Evolutionary conservation across 2,113 vertebrate species (phyloP), one percentile per base, ranked within the genome.

Genomic region (Apodemus sylvaticus): DNA sequence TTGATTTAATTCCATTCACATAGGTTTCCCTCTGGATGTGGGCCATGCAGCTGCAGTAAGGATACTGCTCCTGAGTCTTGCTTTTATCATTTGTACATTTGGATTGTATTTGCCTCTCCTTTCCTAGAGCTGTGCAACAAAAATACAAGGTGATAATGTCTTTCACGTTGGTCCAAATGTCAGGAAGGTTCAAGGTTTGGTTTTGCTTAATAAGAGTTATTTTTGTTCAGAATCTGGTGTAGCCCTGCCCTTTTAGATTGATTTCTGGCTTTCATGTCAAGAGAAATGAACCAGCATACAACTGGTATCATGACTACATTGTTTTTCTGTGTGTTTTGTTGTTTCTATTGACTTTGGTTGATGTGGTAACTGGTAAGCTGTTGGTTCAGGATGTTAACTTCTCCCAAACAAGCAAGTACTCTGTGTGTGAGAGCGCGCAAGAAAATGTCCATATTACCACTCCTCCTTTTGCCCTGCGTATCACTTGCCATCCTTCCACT

Each of bases 21-120:
- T 66, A n/a, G 70, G 68, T 90, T 89, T 93, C 76, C n/a, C 83
- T 95, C 78, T 94, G 73, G 70, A 42, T 76, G 39, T 95, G 36
- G 53, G 36, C 58, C 60, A 93, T 76, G 70, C 13, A 45, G 87
- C 86, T 86, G 58, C 60, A 78, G 24, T 74, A 55, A 90, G 12
- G 48, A 10, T 11, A 5, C n/a, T 73, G 42, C 45, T 88, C 16
- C 82, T 60, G 36, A 83, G 51, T 6, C 71, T 88, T 92, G 26
- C 16, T 89, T 97, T 96, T 66, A 17, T 89, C 62, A 66, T 68
- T 89, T 89, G 42, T 78, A 51, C 91, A 64, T 29, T 51, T 26
- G 87, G 5, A 13, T 78, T 20, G 53, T n/a, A 58, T 58, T 77
- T 92, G 79, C 29, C 20, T 78, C 55, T 22, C n/a, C 8, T 68